Percentiles rank a stretch among this genome's conserved stretches.
Evolutionary conservation across 2,888 invertebrate species (phyloP).

Genomic region (Anticlea derivata): DNA sequence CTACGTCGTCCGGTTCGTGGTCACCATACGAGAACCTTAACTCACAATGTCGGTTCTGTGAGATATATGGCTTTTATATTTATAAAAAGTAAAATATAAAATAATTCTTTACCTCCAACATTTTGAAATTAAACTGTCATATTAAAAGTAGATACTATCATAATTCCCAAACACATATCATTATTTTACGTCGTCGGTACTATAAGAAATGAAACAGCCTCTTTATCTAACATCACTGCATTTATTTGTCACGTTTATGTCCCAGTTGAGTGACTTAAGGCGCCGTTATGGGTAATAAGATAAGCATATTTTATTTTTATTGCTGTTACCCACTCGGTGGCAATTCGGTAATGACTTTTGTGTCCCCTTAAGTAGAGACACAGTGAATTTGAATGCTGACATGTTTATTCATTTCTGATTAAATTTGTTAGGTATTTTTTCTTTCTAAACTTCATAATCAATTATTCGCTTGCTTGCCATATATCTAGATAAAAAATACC

Average conservation of each 20-base stretch:
- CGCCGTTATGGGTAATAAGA: conserved; percentile 52
- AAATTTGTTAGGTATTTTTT: too few species aligned
- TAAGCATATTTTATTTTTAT: conserved; percentile 67
- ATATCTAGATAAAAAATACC: too few species aligned
- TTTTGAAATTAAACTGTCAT: conserved; percentile 8
- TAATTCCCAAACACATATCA: conserved; percentile 16
- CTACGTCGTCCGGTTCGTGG: too few species aligned
- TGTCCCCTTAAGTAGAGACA: conserved; percentile 47
- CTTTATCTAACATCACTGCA: conserved; percentile 28
- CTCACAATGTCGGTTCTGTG: too few species aligned
- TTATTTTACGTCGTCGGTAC: conserved; percentile 12
- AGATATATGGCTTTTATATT: too few species aligned
- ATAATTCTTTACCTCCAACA: background rate
- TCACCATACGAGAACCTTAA: too few species aligned
- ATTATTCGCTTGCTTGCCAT: too few species aligned
- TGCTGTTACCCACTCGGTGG: conserved; percentile 50
- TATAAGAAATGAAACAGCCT: conserved; percentile 15
- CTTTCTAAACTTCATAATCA: too few species aligned
- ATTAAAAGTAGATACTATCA: conserved; percentile 9
- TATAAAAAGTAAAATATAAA: too few species aligned
- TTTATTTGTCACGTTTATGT: conserved; percentile 50
- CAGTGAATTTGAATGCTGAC: conserved; percentile 3
- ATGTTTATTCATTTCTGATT: background rate
- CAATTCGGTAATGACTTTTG: conserved; percentile 53
- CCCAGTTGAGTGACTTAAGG: conserved; percentile 52